These are phyloP conservation scores for Numida meleagris DNA, from an alignment of 2,113 vertebrate species.

Conservation along the genomic window DNA sequence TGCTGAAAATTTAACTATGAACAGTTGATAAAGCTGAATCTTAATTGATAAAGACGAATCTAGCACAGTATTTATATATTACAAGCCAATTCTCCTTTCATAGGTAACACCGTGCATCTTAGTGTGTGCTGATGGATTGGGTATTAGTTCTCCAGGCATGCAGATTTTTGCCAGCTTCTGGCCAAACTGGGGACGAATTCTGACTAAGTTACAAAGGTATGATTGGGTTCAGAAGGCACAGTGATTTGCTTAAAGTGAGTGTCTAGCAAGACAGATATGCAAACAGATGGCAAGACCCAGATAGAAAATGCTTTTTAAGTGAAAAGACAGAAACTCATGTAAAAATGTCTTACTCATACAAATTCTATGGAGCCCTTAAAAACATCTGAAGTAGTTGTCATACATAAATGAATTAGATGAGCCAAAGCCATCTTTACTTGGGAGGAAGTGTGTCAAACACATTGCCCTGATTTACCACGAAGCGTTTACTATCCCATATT, in stretches of 20 bases:
- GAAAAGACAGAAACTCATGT: conserved; percentile 48
- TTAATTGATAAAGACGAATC: background rate
- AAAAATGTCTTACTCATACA: conserved; percentile 48
- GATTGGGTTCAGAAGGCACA: conserved; percentile 25
- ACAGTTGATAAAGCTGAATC: background rate
- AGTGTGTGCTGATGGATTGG: background rate
- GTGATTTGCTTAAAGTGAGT: conserved; percentile 8
- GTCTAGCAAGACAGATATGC: conserved; percentile 67
- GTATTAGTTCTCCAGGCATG: background rate
- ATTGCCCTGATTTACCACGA: background rate
- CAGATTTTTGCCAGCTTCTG: background rate
- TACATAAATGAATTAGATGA: conserved; percentile 38
- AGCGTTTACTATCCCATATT: background rate
- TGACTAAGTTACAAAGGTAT: background rate
- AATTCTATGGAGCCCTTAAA: conserved; percentile 23
- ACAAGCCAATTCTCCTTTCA: background rate
- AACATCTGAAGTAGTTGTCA: conserved; percentile 51
- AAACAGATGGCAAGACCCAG: conserved; percentile 68
- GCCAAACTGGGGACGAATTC: background rate
- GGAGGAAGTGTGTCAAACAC: conserved; percentile 8
- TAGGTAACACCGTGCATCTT: background rate
- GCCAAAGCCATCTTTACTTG: background rate
- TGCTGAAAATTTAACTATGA: background rate
- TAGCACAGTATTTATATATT: background rate
- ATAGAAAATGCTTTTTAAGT: conserved; percentile 63